These are phyloP conservation scores for Dichetophora obliterata DNA, from an alignment of 2,888 invertebrate species.

Conservation along the genomic window DNA sequence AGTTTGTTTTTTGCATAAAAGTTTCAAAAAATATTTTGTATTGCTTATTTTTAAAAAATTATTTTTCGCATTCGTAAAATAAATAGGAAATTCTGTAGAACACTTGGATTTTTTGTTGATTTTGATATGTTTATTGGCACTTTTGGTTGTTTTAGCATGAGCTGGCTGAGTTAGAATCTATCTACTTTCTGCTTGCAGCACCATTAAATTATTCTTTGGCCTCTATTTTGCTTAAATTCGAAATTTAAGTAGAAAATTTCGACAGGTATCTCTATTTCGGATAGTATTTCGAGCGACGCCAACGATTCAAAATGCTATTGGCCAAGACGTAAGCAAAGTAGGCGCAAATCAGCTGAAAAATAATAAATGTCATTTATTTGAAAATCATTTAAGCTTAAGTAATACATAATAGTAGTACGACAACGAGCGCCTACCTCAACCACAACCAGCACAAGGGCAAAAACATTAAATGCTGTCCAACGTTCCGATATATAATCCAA, in stretches of 20 bases:
- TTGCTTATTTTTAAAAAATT: neutral
- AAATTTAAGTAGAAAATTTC: neutral
- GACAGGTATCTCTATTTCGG: constrained; percentile 58
- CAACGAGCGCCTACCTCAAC: constrained; percentile 59
- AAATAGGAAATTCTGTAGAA: neutral
- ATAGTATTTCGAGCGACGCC: constrained; percentile 66
- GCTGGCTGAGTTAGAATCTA: constrained; percentile 29
- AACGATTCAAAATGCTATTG: constrained; percentile 64
- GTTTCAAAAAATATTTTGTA: neutral
- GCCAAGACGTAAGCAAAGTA: constrained; percentile 60
- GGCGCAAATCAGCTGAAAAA: constrained; percentile 60
- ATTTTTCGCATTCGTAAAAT: neutral
- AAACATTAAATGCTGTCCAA: constrained; percentile 59
- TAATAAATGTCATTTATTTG: neutral
- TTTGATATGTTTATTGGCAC: constrained; percentile 18
- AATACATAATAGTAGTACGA: neutral
- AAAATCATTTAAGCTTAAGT: neutral
- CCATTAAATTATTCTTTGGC: constrained; percentile 42
- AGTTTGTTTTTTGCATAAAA: neutral
- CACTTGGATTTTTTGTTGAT: neutral
- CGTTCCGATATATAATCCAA: constrained; percentile 58
- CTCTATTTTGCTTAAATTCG: constrained; percentile 20
- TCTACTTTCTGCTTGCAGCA: neutral
- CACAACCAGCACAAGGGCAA: constrained; percentile 54
- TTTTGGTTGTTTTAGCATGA: constrained; percentile 3